Percentiles rank a stretch among this genome's conserved stretches.
phyloP scores from a whole-genome alignment of 64 coral and sea anemone species.

The Hydrozoanthus tunicans region DNA sequence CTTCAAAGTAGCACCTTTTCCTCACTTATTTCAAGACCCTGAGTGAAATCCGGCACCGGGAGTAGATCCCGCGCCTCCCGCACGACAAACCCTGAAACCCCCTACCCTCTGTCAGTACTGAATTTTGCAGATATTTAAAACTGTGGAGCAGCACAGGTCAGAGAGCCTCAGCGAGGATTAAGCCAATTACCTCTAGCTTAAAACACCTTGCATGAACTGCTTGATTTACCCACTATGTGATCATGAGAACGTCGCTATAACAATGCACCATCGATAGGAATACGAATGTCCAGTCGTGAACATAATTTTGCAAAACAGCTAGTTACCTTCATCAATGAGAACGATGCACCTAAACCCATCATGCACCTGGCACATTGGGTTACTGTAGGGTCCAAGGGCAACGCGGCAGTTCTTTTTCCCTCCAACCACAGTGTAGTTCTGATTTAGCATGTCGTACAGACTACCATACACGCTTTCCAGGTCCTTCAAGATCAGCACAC shows the following conservation, averaged over 20 bases:
- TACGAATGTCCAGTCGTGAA: background rate
- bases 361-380: constrained; percentile 96
- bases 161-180: too few relatives aligned
- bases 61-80: too few relatives aligned
- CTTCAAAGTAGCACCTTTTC: too few relatives aligned
- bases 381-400: constrained; percentile 90
- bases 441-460: constrained; percentile 98
- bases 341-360: constrained; percentile 96
- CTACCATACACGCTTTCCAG: constrained; percentile 94
- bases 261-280: background rate
- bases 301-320: background rate
- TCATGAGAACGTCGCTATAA: background rate
- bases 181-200: too few relatives aligned
- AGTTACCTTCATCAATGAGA: constrained; percentile 70
- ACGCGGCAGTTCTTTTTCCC: constrained; percentile 91
- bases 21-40: too few relatives aligned
- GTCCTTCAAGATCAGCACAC: constrained; percentile 85
- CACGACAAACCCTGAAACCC: too few relatives aligned
- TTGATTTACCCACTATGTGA: background rate
- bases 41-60: too few relatives aligned
- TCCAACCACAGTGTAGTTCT: constrained; percentile 96
- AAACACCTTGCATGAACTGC: too few relatives aligned
- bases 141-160: too few relatives aligned
- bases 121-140: too few relatives aligned
- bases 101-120: too few relatives aligned